Evolutionary conservation across 1,140 invertebrate genomes (phyloP), one percentile per base, ranked within the genome.

Genomic region (Galendromus occidentalis): DNA sequence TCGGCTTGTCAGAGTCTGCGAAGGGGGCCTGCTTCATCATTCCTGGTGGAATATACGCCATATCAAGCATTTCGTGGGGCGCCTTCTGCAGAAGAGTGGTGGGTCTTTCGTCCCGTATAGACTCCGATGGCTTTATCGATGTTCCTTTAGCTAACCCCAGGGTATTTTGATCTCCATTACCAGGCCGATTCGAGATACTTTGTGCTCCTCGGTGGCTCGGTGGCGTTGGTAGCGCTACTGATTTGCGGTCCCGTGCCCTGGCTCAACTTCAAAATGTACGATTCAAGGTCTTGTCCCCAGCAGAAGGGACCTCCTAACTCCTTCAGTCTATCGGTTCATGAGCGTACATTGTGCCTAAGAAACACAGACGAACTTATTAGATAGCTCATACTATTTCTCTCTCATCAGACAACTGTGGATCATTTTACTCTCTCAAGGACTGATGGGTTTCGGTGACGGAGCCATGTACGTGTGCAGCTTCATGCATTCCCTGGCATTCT

Each of bases 401-500:
- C 25, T 17, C 14, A 22, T 6, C 51, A 59, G 51, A 29, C 51
- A 59, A 59, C 51, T 59, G 33, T 59, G 51, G 51, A 59, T 59
- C 12, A 22, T 59, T 1, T 33, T 59, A 25, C 25, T 59, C 14
- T 17, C 51, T 20, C 51, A 59, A 33, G 51, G 25, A 17, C 14
- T 59, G 1, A 59, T 59, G 22, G 51, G 51, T 25, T 59, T 59
- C 9, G 51, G 51, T 29, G 51, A 59, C 51, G 51, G 51, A 17
- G 51, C 51, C 25, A 59, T 59, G 22, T 59, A 59, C 22, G 51
- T 59, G 2, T 59, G 51, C 51, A 59, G 51, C 33, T 59, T 59
- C 33, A 59, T 59, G 51, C 51, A 59, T 59, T 29, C 51, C 5
- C 20, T 59, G 14, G 33, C 22, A 33, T 59, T 59, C 51, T 22